Percentiles rank a stretch among this genome's conserved stretches.
Evolutionary conservation across 2,888 invertebrate genomes (phyloP).

Genomic region (Idaea aversata): DNA sequence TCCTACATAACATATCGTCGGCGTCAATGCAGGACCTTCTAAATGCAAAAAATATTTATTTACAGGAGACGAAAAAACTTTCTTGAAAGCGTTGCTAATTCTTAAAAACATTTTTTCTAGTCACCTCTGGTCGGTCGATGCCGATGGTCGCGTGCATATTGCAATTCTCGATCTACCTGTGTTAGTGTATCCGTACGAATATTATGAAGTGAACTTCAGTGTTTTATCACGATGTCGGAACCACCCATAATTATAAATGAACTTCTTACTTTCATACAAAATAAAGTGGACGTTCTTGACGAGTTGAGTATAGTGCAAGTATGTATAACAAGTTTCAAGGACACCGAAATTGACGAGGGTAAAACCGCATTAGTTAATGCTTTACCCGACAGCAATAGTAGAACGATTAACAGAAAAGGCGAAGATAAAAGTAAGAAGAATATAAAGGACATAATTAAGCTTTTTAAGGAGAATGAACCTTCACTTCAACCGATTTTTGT

Average conservation of each 20-base stretch:
- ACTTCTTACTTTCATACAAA: not conserved
- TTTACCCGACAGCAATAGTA: not conserved
- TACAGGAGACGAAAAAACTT: too few species aligned
- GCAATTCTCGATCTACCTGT: not conserved
- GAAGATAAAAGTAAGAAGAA: conserved; percentile 13
- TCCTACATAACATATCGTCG: too few species aligned
- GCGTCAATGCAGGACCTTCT: too few species aligned
- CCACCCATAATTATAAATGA: conserved; percentile 8
- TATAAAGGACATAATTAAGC: conserved; percentile 17
- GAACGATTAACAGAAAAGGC: conserved; percentile 7
- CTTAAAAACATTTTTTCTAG: too few species aligned
- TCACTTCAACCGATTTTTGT: conserved; percentile 17
- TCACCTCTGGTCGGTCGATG: too few species aligned
- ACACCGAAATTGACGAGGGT: conserved; percentile 9
- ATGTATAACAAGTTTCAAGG: conserved; percentile 6
- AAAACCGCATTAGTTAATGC: conserved; percentile 1
- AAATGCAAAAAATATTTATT: too few species aligned
- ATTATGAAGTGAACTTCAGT: not conserved
- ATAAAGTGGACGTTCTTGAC: conserved; percentile 9
- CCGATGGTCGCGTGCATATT: not conserved
- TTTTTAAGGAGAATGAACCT: conserved; percentile 19
- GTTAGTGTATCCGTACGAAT: not conserved
- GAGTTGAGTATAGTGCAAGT: conserved; percentile 10
- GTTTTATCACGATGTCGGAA: conserved; percentile 6
- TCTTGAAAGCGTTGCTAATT: too few species aligned